phyloP scores from a whole-genome alignment of 2,888 invertebrate genomes.

The Ischnura elegans region DNA sequence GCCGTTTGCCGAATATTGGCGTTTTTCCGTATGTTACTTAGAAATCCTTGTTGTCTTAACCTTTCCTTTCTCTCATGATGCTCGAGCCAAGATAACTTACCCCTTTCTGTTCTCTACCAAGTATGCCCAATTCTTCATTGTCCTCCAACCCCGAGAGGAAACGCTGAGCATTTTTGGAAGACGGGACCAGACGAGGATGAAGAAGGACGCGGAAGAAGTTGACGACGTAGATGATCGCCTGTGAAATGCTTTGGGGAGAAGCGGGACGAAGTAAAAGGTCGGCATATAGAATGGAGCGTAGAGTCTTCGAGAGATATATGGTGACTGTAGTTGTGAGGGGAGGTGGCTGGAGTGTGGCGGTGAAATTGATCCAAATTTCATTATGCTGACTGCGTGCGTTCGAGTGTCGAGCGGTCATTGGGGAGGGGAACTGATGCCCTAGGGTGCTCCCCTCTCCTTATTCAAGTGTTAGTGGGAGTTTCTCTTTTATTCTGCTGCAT shows the following conservation, averaged over 20 bases:
- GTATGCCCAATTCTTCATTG: not conserved
- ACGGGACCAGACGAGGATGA: not conserved
- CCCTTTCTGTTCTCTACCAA: too few relatives aligned
- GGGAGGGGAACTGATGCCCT: too few relatives aligned
- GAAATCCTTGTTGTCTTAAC: not conserved
- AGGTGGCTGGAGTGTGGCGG: not conserved
- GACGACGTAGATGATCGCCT: not conserved
- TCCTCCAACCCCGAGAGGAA: not conserved
- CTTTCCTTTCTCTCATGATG: too few relatives aligned
- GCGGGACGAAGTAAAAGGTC: not conserved
- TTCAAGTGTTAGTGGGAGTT: too few relatives aligned
- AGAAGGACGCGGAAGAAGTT: not conserved
- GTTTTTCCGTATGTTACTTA: too few relatives aligned
- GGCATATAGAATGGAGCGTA: not conserved
- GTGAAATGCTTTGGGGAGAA: not conserved
- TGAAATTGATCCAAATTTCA: slow-evolving; percentile 54
- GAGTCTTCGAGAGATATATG: not conserved
- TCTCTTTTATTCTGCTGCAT: too few relatives aligned
- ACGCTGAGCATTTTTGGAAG: not conserved
- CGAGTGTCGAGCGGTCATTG: not conserved
- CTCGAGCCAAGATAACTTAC: not conserved
- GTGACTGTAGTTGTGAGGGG: not conserved
- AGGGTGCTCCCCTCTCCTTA: not conserved
- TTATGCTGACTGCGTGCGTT: not conserved
- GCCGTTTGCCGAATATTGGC: too few relatives aligned